These are phyloP conservation scores for Steinernema hermaphroditum DNA, from an alignment of 2,888 invertebrate species.

Conservation along the genomic window DNA sequence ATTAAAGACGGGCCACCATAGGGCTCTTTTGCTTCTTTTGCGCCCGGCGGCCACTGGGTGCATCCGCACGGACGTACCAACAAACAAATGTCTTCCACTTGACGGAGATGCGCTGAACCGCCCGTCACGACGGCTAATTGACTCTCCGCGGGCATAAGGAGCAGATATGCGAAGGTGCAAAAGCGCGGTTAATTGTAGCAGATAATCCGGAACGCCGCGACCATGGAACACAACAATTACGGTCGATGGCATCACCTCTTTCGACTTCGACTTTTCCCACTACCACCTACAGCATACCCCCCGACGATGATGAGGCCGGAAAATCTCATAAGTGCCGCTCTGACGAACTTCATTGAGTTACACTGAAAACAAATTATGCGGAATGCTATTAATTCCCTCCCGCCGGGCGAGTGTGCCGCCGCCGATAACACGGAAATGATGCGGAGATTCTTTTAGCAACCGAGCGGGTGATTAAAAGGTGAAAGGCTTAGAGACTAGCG, in stretches of 20 bases:
- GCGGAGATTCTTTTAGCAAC: too few relatives aligned
- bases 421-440: neutral
- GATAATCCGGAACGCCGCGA: too few relatives aligned
- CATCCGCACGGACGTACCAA: conserved; percentile 5
- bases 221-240: neutral
- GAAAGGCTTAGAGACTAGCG: too few relatives aligned
- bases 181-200: conserved; percentile 25
- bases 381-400: neutral
- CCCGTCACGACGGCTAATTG: conserved; percentile 30
- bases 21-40: too few relatives aligned
- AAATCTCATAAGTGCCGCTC: too few relatives aligned
- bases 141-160: conserved; percentile 28
- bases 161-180: conserved; percentile 8
- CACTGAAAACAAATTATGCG: conserved; percentile 7
- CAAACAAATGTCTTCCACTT: conserved; percentile 17
- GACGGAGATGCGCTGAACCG: conserved; percentile 20
- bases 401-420: neutral
- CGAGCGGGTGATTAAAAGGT: too few relatives aligned
- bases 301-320: too few relatives aligned
- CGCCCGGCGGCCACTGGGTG: too few relatives aligned
- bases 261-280: neutral
- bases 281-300: neutral
- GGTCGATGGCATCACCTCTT: neutral
- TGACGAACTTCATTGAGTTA: neutral
- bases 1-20: too few relatives aligned